Evolutionary conservation across 1,140 invertebrate genomes (phyloP).

Genomic region (Lutraria rhynchaena): DNA sequence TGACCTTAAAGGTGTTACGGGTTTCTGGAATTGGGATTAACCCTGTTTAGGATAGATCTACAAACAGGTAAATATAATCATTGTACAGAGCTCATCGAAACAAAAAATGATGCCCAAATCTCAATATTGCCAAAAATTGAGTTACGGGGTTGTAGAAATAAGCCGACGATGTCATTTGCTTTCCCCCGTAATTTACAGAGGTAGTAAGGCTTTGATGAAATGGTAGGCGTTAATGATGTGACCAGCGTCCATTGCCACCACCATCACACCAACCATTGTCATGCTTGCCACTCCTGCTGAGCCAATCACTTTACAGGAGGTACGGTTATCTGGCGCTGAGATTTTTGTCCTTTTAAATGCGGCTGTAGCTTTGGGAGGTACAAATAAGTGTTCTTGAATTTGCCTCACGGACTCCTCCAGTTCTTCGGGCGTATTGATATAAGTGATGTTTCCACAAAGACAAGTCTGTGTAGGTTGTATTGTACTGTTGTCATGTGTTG

Average conservation of each 20-base stretch:
- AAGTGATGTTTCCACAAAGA: not conserved
- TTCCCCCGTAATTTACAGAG: no score
- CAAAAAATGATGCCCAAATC: no score
- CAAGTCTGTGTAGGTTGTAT: not conserved
- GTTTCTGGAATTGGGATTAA: no score
- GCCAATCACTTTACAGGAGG: conserved; percentile 6
- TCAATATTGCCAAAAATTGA: no score
- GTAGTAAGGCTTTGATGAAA: not conserved
- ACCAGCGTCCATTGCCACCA: not conserved
- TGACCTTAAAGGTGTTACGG: no score
- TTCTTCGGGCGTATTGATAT: not conserved
- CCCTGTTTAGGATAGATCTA: no score
- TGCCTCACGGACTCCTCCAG: not conserved
- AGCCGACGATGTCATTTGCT: no score
- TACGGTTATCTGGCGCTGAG: conserved; percentile 4
- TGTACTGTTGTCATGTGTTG: not conserved
- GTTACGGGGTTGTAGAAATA: no score
- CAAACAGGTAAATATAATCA: no score
- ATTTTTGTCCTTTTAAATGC: conserved; percentile 13
- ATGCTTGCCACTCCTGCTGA: not conserved
- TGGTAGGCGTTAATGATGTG: conserved; percentile 3
- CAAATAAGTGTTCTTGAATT: not conserved
- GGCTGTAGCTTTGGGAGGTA: not conserved
- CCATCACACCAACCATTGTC: not conserved
- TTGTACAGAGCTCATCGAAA: no score